Conservation (phyloP, 2,888 invertebrate genomes). For the Noctuana brunneofusca region DNA sequence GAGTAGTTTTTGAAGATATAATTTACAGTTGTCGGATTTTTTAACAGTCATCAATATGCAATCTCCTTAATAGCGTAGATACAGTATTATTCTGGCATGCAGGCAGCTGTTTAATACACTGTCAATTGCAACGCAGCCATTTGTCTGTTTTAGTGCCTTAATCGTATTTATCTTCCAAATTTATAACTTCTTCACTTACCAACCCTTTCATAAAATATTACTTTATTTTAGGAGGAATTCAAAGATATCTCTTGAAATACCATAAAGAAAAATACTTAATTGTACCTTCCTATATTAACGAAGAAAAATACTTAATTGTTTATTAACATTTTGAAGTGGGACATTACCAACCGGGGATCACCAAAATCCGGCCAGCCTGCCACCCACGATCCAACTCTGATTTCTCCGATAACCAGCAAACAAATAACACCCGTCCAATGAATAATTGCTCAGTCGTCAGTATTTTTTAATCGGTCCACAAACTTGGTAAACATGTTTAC, state of each 20-base stretch:
- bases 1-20: no score
- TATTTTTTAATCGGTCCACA: conserved; percentile 64
- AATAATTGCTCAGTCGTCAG: conserved; percentile 63
- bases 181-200: conserved; percentile 50
- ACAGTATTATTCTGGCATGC: conserved; percentile 71
- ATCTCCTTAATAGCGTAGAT: conserved; percentile 44
- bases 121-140: conserved; percentile 80
- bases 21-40: no score
- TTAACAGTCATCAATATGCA: conserved; percentile 34
- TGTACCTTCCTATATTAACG: no score
- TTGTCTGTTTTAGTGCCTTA: conserved; percentile 76
- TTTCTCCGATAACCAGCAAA: conserved; percentile 32
- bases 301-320: background rate
- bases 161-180: conserved; percentile 63
- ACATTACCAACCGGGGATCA: conserved; percentile 25
- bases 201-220: conserved; percentile 33
- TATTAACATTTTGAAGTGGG: conserved; percentile 17
- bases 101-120: conserved; percentile 78
- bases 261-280: background rate
- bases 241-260: no score
- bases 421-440: conserved; percentile 40
- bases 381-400: conserved; percentile 31
- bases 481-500: conserved; percentile 77
- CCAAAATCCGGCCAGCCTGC: conserved; percentile 27
- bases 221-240: conserved; percentile 13